Evolutionary conservation across 1,140 invertebrate genomes (phyloP), one percentile per base, ranked within the genome.

Genomic region (Aphis craccivora): DNA sequence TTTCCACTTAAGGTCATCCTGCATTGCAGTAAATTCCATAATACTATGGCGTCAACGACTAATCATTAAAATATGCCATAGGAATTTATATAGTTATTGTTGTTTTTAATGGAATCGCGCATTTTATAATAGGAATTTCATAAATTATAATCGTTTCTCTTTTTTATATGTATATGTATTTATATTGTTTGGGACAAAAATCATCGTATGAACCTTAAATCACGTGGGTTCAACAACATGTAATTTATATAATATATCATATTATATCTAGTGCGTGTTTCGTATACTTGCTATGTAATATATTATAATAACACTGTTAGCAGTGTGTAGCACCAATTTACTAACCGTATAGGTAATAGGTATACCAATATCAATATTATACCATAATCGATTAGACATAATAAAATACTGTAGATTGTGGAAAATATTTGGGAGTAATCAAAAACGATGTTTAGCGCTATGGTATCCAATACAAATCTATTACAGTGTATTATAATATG

Each of bases 1-100:
- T 55, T 30, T 90, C 43, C n/a, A 18, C 37, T 55, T 37, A 89
- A 55, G 88, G 48, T 89, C 87, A 53, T 51, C n/a, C 60, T 30
- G 60, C 81, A 40, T 43, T 23, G 83, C 37, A 22, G 45, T 51
- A 51, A 87, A 45, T 45, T 37, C 84, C 43, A n/a, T 45, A 30
- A 45, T 48, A 20, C 35, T 35, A 37, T 37, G 76, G 76, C 35
- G 76, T 83, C n/a, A 76, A n/a, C 60, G n/a, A 76, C 60, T 45
- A 48, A 48, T 35, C 86, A n/a, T 88, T n/a, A n/a, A 88, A 88
- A 88, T 88, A 88, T 88, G 86, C 35, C 84, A 14, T 45, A 88
- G 86, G 30, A 88, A 88, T 86, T 86, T 40, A 40, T 84, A 84
- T 45, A 86, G 37, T 25, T 7, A 45, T 45, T 43, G 14, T 45